Percentiles rank a stretch among this genome's conserved stretches.
phyloP scores from a whole-genome alignment of 2,797 vertebrate genomes.

The Crypturellus tataupa region DNA sequence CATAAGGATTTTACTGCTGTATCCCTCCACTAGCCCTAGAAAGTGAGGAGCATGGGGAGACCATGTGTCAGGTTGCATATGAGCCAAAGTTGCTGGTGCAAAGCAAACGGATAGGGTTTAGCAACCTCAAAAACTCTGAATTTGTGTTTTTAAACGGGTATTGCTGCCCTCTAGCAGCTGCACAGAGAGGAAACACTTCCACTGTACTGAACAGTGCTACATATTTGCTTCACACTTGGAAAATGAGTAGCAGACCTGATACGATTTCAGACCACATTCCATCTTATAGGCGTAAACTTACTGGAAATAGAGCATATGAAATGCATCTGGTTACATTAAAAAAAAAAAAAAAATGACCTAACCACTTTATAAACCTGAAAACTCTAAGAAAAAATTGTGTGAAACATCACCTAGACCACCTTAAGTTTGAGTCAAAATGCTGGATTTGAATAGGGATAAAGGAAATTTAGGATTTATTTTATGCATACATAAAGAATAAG shows the following conservation, averaged over 20 bases:
- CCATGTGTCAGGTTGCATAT: background rate
- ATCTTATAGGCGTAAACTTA: conserved; percentile 27
- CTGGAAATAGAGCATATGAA: conserved; percentile 54
- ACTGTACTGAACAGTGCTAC: accelerated
- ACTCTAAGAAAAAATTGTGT: background rate
- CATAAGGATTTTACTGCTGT: background rate
- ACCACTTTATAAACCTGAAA: background rate
- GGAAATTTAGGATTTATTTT: conserved; percentile 70
- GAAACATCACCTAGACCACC: conserved; percentile 1
- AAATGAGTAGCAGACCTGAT: background rate
- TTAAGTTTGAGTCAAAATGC: conserved; percentile 14
- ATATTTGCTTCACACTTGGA: background rate
- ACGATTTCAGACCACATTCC: conserved; percentile 9
- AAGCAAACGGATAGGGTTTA: background rate
- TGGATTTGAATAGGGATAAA: conserved; percentile 33
- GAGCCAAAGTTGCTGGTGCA: background rate
- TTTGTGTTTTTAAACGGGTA: conserved; percentile 33
- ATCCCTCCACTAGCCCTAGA: background rate
- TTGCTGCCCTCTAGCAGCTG: conserved; percentile 74
- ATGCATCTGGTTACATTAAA: background rate
- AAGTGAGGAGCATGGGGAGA: background rate
- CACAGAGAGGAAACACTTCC: background rate
- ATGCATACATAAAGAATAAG: conserved; percentile 29
- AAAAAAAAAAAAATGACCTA: conserved; percentile 20
- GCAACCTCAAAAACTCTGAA: background rate